Evolutionary conservation across 1,140 invertebrate genomes (phyloP).

Genomic region (Procambarus clarkii): DNA sequence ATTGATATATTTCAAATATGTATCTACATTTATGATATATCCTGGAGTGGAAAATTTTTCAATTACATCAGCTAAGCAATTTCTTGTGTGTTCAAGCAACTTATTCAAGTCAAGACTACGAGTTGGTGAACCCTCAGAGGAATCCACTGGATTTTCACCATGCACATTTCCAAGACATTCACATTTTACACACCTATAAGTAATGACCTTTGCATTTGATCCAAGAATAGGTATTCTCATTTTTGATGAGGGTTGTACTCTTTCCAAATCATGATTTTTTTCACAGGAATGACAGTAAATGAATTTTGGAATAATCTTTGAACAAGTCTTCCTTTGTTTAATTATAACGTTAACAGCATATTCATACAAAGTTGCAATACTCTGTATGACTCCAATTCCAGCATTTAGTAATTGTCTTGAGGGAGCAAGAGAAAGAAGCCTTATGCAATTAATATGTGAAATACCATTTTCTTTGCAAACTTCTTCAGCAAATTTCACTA

Average conservation of each 20-base stretch:
- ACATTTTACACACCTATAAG: background rate
- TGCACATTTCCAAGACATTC: background rate
- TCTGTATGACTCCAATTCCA: background rate
- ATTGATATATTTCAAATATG: background rate
- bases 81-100: constrained; percentile 5
- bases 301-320: background rate
- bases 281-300: background rate
- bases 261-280: background rate
- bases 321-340: background rate
- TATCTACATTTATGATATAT: background rate
- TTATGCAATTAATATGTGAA: background rate
- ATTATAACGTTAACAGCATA: background rate
- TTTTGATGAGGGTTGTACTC: background rate
- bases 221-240: background rate
- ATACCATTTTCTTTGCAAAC: background rate
- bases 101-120: background rate
- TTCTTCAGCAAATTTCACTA: constrained; percentile 9
- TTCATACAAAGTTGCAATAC: background rate
- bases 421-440: background rate
- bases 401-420: constrained; percentile 13
- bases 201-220: background rate
- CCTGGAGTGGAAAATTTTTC: background rate
- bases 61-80: background rate
- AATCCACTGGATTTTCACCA: background rate
- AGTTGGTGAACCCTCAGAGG: background rate